Evolutionary conservation across 2,797 vertebrate species (phyloP).

Genomic region (Pristis pectinata): DNA sequence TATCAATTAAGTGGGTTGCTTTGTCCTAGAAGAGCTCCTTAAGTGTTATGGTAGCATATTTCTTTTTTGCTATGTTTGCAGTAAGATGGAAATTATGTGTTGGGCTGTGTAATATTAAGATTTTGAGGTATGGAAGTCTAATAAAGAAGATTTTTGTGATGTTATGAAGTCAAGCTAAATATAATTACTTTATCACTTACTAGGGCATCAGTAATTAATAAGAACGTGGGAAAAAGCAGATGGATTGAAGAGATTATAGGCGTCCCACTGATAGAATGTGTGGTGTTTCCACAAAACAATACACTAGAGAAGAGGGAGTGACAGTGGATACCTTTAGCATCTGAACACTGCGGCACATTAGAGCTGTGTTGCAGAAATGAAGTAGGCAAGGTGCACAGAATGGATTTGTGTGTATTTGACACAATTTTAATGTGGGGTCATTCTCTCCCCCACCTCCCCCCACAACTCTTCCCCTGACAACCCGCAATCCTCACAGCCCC

Average conservation of each 20-base stretch:
- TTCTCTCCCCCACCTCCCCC: too few species aligned
- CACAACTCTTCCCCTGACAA: neutral
- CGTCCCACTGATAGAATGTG: neutral
- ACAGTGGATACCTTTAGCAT: neutral
- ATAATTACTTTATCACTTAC: neutral
- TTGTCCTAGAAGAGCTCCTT: too few species aligned
- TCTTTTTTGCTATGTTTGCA: neutral
- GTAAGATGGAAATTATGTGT: neutral
- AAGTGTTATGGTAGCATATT: too few species aligned
- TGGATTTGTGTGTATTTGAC: neutral
- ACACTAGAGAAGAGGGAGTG: neutral
- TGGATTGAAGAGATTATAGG: neutral
- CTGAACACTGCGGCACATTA: neutral
- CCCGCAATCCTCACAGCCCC: neutral
- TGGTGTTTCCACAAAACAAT: neutral
- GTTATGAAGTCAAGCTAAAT: neutral
- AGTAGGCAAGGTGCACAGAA: neutral
- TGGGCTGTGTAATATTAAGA: neutral
- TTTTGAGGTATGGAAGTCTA: neutral
- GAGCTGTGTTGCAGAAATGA: neutral
- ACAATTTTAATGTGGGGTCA: neutral
- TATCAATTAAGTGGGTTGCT: too few species aligned
- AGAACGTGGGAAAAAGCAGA: neutral
- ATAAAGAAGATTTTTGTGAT: too few species aligned
- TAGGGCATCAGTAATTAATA: neutral